Evolutionary conservation across 2,797 vertebrate genomes (phyloP).

Genomic region (Acipenser oxyrinchus): DNA sequence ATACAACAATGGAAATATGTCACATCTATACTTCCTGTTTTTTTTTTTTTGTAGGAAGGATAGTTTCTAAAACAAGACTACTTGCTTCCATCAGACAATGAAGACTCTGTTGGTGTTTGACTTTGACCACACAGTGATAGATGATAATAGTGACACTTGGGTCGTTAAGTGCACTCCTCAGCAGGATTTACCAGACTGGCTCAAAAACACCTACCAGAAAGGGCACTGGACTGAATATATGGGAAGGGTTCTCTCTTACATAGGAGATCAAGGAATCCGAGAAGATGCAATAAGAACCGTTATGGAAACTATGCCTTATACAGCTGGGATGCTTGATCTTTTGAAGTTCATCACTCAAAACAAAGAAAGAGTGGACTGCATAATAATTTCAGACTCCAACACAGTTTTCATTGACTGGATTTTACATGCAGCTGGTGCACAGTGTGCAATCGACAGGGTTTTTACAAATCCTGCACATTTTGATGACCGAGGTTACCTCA

Average conservation of each 20-base stretch:
- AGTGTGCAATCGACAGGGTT: slow-evolving; percentile 67
- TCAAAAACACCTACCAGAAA: slow-evolving; percentile 68
- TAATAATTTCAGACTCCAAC: slow-evolving; percentile 92
- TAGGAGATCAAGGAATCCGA: slow-evolving; percentile 74
- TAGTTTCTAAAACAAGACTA: too few species aligned
- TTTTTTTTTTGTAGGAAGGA: too few species aligned
- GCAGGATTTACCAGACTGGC: slow-evolving; percentile 68
- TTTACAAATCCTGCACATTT: slow-evolving; percentile 86
- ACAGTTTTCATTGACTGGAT: slow-evolving; percentile 91
- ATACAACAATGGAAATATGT: too few species aligned
- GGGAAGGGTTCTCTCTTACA: slow-evolving; percentile 79
- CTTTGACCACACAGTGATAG: slow-evolving; percentile 92
- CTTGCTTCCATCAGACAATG: slow-evolving; percentile 45
- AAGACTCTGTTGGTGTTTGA: slow-evolving; percentile 90
- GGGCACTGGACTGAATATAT: slow-evolving; percentile 94
- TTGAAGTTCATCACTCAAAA: slow-evolving; percentile 73
- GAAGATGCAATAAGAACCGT: slow-evolving; percentile 71
- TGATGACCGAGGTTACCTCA: slow-evolving; percentile 62
- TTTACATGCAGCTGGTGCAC: slow-evolving; percentile 62
- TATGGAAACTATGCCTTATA: slow-evolving; percentile 82
- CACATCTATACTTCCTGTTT: too few species aligned
- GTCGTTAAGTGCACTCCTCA: slow-evolving; percentile 81
- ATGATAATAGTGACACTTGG: slow-evolving; percentile 95
- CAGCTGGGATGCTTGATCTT: slow-evolving; percentile 79
- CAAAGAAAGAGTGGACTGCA: slow-evolving; percentile 76